Evolutionary conservation across 1,140 invertebrate species (phyloP), one percentile per base, ranked within the genome.

Genomic region (Brachionus rotundiformis): DNA sequence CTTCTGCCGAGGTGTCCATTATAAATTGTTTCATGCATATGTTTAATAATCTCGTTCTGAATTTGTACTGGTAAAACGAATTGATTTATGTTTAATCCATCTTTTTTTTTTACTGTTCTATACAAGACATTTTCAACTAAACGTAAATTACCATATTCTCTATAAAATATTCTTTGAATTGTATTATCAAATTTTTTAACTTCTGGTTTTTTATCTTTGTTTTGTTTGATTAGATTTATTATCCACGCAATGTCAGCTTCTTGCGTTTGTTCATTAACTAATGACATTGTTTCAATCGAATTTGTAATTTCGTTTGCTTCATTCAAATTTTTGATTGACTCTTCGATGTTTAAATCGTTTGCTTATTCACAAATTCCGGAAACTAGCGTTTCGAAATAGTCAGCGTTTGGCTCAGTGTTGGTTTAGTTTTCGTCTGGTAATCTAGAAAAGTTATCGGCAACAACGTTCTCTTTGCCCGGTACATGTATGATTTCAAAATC

Each of bases 361-460:
- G 13, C 16, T 49, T 49, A 11, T 49, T 49, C 47, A 16, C 13
- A 16, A 49, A 49, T 49, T 49, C 16, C 47, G 47, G 47, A 11
- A 49, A 49, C 47, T n/a, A 49, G 47, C 16, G 47, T 49, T 6
- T 49, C 47, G 16, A 49, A 23, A 49, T 31, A 39, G 85, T 83
- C 16, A 85, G 82, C 6, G 84, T 49, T n/a, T 49, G 13, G 47
- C 13, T 49, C 47, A 49, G 47, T 82, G 47, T 49, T 49, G 7
- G 16, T 16, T 16, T 49, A 11, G 47, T 49, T 39, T 68, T 39
- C 63, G 16, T 31, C 36, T 68, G 63, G 29, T 16, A 68, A 33
- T 29, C 63, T 68, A n/a, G 86, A 73, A 80, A 59, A 8, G 85
- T 83, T n/a, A 49, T 77, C 75, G n/a, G 44, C 75, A n/a, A n/a